phyloP scores from a whole-genome alignment of 2,113 vertebrate species.

The Protobothrops mucrosquamatus region DNA sequence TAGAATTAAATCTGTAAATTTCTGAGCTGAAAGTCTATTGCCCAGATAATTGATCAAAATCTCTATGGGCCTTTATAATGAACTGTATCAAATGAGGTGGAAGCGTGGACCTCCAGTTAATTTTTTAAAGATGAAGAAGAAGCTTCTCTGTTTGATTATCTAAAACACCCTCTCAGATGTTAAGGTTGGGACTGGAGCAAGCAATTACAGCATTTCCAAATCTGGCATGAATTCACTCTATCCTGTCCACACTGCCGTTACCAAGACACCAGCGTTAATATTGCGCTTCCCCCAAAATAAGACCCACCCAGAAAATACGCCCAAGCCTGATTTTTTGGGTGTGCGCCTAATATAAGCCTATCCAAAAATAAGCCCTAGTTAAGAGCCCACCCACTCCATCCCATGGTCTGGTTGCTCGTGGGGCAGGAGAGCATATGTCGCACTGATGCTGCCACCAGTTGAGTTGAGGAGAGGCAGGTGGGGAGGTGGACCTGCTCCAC shows the following conservation, averaged over 20 bases:
- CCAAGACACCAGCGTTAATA: background rate
- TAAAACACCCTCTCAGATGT: background rate
- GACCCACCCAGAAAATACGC: no score
- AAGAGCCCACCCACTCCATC: no score
- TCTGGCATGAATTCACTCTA: background rate
- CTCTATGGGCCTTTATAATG: background rate
- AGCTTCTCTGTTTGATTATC: background rate
- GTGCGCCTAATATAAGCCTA: no score
- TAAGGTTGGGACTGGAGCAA: background rate
- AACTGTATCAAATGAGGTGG: background rate
- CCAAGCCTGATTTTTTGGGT: no score
- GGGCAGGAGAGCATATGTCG: no score
- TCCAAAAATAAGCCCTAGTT: no score
- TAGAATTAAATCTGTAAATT: background rate
- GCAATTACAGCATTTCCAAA: no score
- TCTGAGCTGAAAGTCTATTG: background rate
- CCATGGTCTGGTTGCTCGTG: no score
- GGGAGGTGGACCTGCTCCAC: background rate
- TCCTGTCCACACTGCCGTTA: background rate
- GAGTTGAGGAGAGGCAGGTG: no score
- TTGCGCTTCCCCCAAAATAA: no score
- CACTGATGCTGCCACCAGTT: background rate
- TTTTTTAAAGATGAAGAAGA: conserved; percentile 5
- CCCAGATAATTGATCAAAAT: background rate
- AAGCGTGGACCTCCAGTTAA: conserved; percentile 8